Conservation (phyloP, 2,888 invertebrate species). For the Altica lythri region DNA sequence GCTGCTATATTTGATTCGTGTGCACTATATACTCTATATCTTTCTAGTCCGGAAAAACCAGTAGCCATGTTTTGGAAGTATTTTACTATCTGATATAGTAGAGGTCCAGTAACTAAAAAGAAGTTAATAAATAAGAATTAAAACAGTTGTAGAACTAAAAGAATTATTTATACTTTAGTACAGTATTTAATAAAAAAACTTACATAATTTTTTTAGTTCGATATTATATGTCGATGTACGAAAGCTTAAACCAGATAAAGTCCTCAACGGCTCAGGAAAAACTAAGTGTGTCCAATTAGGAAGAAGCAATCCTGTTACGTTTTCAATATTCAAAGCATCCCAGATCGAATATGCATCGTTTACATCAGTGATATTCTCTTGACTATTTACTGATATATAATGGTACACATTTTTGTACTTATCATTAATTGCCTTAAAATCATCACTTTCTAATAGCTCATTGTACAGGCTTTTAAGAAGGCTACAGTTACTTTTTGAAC, state of each 20-base stretch:
- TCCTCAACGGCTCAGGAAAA: conserved; percentile 18
- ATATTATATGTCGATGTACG: not conserved
- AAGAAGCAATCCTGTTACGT: conserved; percentile 1
- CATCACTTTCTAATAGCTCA: conserved; percentile 8
- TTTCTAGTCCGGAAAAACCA: conserved; percentile 48
- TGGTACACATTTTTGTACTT: conserved; percentile 64
- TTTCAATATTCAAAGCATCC: conserved; percentile 67
- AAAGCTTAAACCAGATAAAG: not conserved
- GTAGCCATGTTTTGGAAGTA: conserved; percentile 1
- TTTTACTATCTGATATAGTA: not conserved
- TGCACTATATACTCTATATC: conserved; percentile 65
- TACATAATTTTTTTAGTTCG: not conserved
- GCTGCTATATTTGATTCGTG: conserved; percentile 65
- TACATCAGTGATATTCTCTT: conserved; percentile 63
- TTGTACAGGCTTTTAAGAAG: not conserved
- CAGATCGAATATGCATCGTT: conserved; percentile 59
- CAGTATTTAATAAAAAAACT: not conserved
- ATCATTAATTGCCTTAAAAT: conserved; percentile 48
- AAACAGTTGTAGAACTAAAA: not conserved
- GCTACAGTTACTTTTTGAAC: conserved; percentile 1
- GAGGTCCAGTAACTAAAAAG: conserved; percentile 4
- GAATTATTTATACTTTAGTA: not conserved
- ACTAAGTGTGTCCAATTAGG: conserved; percentile 16
- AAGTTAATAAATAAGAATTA: not conserved
- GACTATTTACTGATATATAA: conserved; percentile 65